A percentile compares a stretch with the other conserved stretches of the same genome.
phyloP scores from a whole-genome alignment of 2,113 vertebrate genomes.

The Pyxicephalus adspersus region DNA sequence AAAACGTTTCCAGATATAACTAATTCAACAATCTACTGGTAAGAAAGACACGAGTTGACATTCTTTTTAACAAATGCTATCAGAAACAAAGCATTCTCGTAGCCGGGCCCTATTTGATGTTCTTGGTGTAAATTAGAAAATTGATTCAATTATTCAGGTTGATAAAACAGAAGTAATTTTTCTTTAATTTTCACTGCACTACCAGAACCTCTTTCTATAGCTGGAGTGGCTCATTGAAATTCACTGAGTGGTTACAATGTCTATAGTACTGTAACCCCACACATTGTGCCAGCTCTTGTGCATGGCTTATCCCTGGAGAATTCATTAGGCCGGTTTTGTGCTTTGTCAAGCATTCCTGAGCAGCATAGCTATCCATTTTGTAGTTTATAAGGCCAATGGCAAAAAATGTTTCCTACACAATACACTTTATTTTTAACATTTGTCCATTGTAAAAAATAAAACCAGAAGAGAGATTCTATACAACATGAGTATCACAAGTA shows the following conservation, averaged over 20 bases:
- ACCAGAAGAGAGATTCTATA: too few relatives aligned
- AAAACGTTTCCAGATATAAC: too few relatives aligned
- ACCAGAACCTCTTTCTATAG: neutral
- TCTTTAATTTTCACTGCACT: neutral
- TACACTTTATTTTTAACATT: too few relatives aligned
- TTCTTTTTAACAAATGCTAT: too few relatives aligned
- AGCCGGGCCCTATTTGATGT: neutral
- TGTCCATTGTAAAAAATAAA: too few relatives aligned
- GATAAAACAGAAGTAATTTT: neutral
- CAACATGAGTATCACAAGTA: too few relatives aligned
- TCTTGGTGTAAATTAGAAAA: neutral
- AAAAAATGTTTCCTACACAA: too few relatives aligned
- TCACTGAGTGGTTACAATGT: slow-evolving; percentile 31
- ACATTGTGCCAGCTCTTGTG: slow-evolving; percentile 23
- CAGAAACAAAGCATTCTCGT: too few relatives aligned
- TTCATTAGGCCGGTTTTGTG: slow-evolving; percentile 27
- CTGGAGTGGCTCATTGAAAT: slow-evolving; percentile 35
- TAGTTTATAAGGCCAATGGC: neutral
- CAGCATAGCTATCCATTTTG: slow-evolving; percentile 8
- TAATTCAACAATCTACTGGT: too few relatives aligned
- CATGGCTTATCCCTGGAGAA: slow-evolving; percentile 1
- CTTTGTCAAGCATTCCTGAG: slow-evolving; percentile 20
- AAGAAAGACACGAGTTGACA: too few relatives aligned
- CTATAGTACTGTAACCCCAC: slow-evolving; percentile 24
- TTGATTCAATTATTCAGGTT: neutral